phyloP scores from a whole-genome alignment of 2,113 vertebrate species.

The Nerophis ophidion region DNA sequence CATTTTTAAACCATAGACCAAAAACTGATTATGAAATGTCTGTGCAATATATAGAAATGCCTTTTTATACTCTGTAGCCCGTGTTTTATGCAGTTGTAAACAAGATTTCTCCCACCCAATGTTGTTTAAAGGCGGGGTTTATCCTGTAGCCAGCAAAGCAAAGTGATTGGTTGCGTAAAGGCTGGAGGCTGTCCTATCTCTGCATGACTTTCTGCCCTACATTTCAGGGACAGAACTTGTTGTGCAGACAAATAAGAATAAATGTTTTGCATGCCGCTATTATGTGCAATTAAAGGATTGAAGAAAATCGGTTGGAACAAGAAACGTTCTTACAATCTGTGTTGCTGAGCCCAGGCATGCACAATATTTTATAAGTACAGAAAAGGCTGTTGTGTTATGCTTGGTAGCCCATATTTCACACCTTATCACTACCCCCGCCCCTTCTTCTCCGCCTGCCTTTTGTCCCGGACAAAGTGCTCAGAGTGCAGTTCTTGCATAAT shows the following conservation, averaged over 20 bases:
- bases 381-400: neutral
- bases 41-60: neutral
- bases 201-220: conserved; percentile 21
- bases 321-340: too few relatives aligned
- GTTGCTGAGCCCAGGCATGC: neutral
- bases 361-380: neutral
- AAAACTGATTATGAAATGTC: neutral
- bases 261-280: neutral
- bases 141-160: conserved; percentile 8
- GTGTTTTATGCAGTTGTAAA: neutral
- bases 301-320: neutral
- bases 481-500: conserved; percentile 56
- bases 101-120: conserved; percentile 18
- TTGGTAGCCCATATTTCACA: conserved; percentile 4
- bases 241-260: conserved; percentile 46
- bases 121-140: conserved; percentile 19
- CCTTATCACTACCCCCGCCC: neutral
- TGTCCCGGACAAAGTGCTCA: conserved; percentile 46
- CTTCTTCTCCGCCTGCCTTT: conserved; percentile 29
- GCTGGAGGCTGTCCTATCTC: conserved; percentile 36
- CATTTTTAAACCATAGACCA: neutral
- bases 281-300: neutral
- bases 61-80: neutral
- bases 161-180: conserved; percentile 45
- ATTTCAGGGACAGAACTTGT: conserved; percentile 64